A percentile compares a stretch with the other conserved stretches of the same genome.
These are phyloP conservation scores for Nematolebias whitei DNA, from an alignment of 2,113 vertebrate species.

Conservation along the genomic window DNA sequence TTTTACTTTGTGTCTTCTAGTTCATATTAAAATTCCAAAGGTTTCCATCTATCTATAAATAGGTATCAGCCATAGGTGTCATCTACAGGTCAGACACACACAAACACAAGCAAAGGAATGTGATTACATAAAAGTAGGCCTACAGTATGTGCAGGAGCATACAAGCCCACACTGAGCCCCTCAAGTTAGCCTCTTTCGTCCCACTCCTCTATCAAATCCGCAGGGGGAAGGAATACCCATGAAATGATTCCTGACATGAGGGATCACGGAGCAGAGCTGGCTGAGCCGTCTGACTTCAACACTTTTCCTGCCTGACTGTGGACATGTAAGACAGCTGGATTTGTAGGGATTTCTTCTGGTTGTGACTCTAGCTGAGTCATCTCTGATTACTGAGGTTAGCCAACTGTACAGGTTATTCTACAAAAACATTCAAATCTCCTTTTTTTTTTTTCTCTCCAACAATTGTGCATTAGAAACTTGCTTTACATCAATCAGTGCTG, in stretches of 20 bases:
- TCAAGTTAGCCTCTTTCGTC: slow-evolving; percentile 36
- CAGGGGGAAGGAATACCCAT: slow-evolving; percentile 24
- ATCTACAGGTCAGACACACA: slow-evolving; percentile 13
- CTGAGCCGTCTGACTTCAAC: slow-evolving; percentile 68
- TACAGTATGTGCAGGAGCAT: not conserved
- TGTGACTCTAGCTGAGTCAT: slow-evolving; percentile 36
- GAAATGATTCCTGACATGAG: slow-evolving; percentile 72
- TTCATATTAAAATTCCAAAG: slow-evolving; percentile 25
- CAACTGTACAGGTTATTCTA: slow-evolving; percentile 25
- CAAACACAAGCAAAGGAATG: too few species aligned
- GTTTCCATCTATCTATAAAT: slow-evolving; percentile 1
- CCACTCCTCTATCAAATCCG: slow-evolving; percentile 40
- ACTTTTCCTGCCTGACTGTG: slow-evolving; percentile 65
- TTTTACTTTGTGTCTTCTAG: slow-evolving; percentile 14
- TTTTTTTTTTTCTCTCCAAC: slow-evolving; percentile 5
- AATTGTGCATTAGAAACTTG: not conserved
- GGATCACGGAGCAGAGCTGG: slow-evolving; percentile 59
- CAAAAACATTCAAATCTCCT: slow-evolving; percentile 32
- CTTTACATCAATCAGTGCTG: not conserved
- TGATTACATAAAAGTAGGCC: not conserved
- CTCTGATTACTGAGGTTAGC: slow-evolving; percentile 34
- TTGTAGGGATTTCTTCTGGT: slow-evolving; percentile 65
- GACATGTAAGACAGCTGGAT: slow-evolving; percentile 54
- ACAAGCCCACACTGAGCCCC: not conserved
- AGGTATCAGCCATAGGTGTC: not conserved